Conservation (phyloP, 2,888 invertebrate species). For the Cephus pygmeus region DNA sequence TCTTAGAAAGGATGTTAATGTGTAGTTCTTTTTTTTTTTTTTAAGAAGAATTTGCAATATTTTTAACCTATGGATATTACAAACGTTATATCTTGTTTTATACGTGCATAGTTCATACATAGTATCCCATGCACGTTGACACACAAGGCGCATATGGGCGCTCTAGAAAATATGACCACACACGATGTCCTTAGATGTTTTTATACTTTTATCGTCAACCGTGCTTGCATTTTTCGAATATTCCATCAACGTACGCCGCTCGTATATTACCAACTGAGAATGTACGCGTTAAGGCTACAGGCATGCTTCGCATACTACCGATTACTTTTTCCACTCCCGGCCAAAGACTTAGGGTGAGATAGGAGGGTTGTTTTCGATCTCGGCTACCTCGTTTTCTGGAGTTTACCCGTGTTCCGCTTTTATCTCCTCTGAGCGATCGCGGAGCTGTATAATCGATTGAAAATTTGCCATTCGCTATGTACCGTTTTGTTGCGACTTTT, state of each 20-base stretch:
- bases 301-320: slow-evolving; percentile 47
- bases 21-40: neutral
- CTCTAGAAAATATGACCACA: slow-evolving; percentile 22
- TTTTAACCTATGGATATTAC: neutral
- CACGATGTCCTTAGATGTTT: slow-evolving; percentile 30
- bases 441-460: neutral
- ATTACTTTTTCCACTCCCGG: slow-evolving; percentile 38
- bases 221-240: slow-evolving; percentile 59
- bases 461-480: neutral
- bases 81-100: neutral
- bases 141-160: neutral
- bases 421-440: neutral
- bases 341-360: neutral
- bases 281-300: slow-evolving; percentile 35
- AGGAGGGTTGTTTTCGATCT: too few species aligned
- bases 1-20: neutral
- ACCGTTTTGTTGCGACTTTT: too few species aligned
- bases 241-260: slow-evolving; percentile 59
- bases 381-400: neutral
- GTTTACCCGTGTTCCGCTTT: neutral
- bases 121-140: neutral
- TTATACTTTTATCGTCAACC: slow-evolving; percentile 47
- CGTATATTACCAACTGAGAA: slow-evolving; percentile 56
- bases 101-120: neutral
- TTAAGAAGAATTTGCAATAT: neutral